Evolutionary conservation across 2,888 invertebrate genomes (phyloP), one percentile per base, ranked within the genome.

Genomic region (Linnaemya vulpina): DNA sequence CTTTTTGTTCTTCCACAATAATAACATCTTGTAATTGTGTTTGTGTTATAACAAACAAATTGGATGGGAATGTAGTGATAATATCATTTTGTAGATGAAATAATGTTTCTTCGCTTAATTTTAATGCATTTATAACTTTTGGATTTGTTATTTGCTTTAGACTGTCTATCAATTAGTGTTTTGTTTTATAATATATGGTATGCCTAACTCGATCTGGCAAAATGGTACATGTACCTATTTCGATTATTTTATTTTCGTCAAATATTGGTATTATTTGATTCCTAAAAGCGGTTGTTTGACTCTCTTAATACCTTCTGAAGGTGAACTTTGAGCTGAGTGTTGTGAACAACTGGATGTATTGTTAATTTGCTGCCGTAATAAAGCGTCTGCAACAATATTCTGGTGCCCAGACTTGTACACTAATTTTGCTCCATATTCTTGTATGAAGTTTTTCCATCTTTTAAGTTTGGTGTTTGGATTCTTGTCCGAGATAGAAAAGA

Each of bases 211-310:
- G 30, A 30, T 3, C 30, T 30, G 30, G 30, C 2, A 30, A 30
- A 30, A 30, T 30, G 30, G 30, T 30, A 30, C 30, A 30, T 30
- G 30, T 30, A 30, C 5, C 30, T 30, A 30, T 30, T 30, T 30
- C 11, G 9, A 60, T 60, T 38, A 60, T 17, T 60, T 60, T 60
- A 60, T 60, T 60, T 60, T 35, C n/a, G n/a, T n/a, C n/a, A n/a
- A n/a, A 30, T 30, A 3, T 30, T 30, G 20, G 40, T 62, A 17
- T 40, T 20, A 62, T 62, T 62, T 62, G 62, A 40, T 60, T 60
- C n/a, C 35, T 35, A 60, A 60, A 60, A 38, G 10, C 17, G 38
- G 17, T 35, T 60, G 35, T 30, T 38, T 60, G 11, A 60, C 38
- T 60, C 9, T 17, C 11, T 13, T 60, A 60, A 60, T 62, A 13